Evolutionary conservation across 2,888 invertebrate genomes (phyloP).

Genomic region (Drosophila kuntzei): DNA sequence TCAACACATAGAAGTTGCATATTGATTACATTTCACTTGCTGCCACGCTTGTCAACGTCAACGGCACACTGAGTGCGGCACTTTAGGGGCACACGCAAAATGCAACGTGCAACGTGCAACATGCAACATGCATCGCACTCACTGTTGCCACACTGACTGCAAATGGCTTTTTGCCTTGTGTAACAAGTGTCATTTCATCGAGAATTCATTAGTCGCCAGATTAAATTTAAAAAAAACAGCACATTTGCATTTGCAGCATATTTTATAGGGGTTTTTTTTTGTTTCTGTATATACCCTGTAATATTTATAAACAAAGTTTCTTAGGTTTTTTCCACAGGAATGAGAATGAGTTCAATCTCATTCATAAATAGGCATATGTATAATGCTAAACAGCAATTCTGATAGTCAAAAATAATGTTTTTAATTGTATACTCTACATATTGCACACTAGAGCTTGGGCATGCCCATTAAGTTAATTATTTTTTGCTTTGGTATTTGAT

Average conservation of each 20-base stretch:
- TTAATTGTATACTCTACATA: too few species aligned
- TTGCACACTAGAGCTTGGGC: too few species aligned
- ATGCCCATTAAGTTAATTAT: slow-evolving; percentile 1
- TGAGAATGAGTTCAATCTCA: too few species aligned
- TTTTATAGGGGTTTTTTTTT: background rate
- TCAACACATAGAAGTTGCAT: slow-evolving; percentile 51
- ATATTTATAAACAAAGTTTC: background rate
- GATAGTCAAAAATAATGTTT: too few species aligned
- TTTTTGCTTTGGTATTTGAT: slow-evolving; percentile 22
- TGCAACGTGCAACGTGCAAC: background rate
- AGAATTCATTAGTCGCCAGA: slow-evolving; percentile 54
- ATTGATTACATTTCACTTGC: slow-evolving; percentile 69
- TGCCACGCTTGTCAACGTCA: slow-evolving; percentile 67
- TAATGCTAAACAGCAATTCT: too few species aligned
- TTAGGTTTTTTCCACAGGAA: too few species aligned
- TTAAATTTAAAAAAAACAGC: slow-evolving; percentile 18
- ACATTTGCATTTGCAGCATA: slow-evolving; percentile 19
- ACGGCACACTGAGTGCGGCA: slow-evolving; percentile 25
- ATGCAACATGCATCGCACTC: background rate
- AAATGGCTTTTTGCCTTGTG: slow-evolving; percentile 31
- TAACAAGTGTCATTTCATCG: slow-evolving; percentile 44
- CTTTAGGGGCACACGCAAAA: slow-evolving; percentile 16
- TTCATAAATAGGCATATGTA: too few species aligned
- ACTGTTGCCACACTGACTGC: slow-evolving; percentile 3
- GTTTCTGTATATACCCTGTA: background rate